Evolutionary conservation across 1,140 invertebrate species (phyloP).

Genomic region (Zaprionus tsacasi): DNA sequence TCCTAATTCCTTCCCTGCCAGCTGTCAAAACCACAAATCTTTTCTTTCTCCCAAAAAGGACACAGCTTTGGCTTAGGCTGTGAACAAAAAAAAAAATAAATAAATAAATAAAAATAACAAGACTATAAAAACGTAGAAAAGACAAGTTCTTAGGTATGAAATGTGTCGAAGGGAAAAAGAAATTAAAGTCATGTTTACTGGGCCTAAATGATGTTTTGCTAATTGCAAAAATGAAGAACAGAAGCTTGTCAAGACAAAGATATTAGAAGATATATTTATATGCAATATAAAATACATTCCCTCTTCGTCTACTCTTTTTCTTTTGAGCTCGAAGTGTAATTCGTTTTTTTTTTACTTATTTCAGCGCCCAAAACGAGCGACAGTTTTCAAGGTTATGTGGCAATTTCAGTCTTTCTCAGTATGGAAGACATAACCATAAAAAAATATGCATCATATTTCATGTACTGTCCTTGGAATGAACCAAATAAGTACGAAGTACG

Average conservation of each 20-base stretch:
- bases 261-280: neutral
- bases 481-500: neutral
- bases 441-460: neutral
- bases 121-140: slow-evolving; percentile 9
- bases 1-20: neutral
- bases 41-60: neutral
- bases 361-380: slow-evolving; percentile 17
- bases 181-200: neutral
- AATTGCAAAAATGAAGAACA: neutral
- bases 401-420: slow-evolving; percentile 8
- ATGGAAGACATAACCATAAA: neutral
- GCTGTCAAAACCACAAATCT: slow-evolving; percentile 46
- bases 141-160: neutral
- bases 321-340: slow-evolving; percentile 18
- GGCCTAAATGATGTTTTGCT: neutral
- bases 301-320: neutral
- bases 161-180: neutral
- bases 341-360: neutral
- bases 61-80: slow-evolving; percentile 7
- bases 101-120: slow-evolving; percentile 1
- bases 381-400: slow-evolving; percentile 27
- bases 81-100: neutral
- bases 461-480: slow-evolving; percentile 8
- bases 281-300: neutral
- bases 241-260: neutral